phyloP scores from a whole-genome alignment of 2,888 invertebrate genomes.

The Pammene aurita region DNA sequence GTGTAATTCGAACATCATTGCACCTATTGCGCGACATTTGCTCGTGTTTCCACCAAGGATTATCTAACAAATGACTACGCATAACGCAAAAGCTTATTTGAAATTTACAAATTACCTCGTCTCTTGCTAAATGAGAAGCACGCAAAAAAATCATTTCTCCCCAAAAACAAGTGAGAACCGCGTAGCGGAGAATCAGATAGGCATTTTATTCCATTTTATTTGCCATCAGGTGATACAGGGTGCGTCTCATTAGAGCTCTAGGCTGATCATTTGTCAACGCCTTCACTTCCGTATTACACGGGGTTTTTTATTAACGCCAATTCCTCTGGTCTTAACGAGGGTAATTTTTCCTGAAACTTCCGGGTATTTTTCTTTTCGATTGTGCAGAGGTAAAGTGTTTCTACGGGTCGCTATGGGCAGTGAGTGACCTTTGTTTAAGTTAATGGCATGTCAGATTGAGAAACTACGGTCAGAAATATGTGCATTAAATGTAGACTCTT shows the following conservation, averaged over 20 bases:
- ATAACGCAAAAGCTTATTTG: conserved; percentile 17
- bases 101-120: conserved; percentile 38
- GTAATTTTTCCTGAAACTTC: conserved; percentile 64
- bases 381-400: conserved; percentile 45
- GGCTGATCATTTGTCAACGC: conserved; percentile 74
- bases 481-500: neutral
- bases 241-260: conserved; percentile 70
- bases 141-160: conserved; percentile 26
- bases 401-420: conserved; percentile 34
- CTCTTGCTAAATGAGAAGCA: conserved; percentile 23
- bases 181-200: conserved; percentile 53
- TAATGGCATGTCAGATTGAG: conserved; percentile 30
- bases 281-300: conserved; percentile 65
- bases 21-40: conserved; percentile 8
- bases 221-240: conserved; percentile 68
- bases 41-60: conserved; percentile 12
- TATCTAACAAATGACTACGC: conserved; percentile 31
- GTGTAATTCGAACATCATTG: conserved; percentile 11
- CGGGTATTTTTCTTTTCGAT: conserved; percentile 48
- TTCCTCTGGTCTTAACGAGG: conserved; percentile 71
- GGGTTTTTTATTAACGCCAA: conserved; percentile 77
- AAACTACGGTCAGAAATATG: conserved; percentile 12
- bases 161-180: conserved; percentile 28
- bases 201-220: conserved; percentile 54
- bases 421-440: conserved; percentile 33